Evolutionary conservation across 2,797 vertebrate genomes (phyloP), one percentile per base, ranked within the genome.

Genomic region (Myripristis murdjan): DNA sequence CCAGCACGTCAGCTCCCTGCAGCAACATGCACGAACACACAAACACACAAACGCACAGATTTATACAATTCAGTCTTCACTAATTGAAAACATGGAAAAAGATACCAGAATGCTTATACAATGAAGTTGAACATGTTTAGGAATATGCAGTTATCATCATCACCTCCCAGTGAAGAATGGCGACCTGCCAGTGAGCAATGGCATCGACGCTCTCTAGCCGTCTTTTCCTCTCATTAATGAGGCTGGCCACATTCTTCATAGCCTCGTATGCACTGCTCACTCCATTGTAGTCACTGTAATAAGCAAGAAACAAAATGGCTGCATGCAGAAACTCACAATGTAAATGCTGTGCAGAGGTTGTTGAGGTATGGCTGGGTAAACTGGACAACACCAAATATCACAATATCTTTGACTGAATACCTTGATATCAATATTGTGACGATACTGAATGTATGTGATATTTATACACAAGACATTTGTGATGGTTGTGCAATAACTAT

Each of bases 161-260:
- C 75, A 99, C 98, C 97, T 97, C 97, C 98, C 98, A 99, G 85
- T 92, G 96, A 0, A 98, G 94, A 1, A 99, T 98, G 90, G 96
- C 95, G 18, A 98, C 95, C 90, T 99, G 97, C 98, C 98, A 99
- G 72, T 95, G 95, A 14, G 98, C 98, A 7, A 99, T 98, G 91
- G 98, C 96, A 90, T 98, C 97, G 14, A 99, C 92, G 77, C 96
- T 99, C 87, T 99, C 98, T 53, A 98, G 88, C 64, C 96, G 95
- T 69, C 98, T 93, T 83, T 99, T 99, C 52, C 96, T 95, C 89
- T 99, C 98, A 0, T 99, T 99, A 87, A 99, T 99, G 72, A 99
- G 90, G 87, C 97, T 97, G 0, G 98, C 97, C 9, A 99, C 98
- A 0, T 99, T 98, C 93, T 97, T 99, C 98, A 99, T 99, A 10